A percentile compares a stretch with the other conserved stretches of the same genome.
These are phyloP conservation scores for Drosophila pegasa DNA, from an alignment of 2,888 invertebrate genomes.

Conservation along the genomic window DNA sequence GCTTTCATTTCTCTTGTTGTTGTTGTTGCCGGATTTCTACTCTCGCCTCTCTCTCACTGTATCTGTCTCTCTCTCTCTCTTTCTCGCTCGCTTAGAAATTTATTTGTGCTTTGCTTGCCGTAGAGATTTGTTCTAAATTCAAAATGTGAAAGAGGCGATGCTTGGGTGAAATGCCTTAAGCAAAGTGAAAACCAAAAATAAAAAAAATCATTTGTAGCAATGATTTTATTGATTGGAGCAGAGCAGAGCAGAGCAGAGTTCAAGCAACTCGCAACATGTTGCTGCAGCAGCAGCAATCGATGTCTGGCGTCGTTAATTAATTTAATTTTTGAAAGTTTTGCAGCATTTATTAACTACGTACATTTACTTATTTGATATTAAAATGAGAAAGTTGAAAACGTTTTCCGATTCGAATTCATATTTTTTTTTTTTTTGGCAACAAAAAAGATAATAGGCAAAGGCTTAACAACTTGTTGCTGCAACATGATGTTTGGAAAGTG, in stretches of 20 bases:
- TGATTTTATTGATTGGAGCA: conserved; percentile 34
- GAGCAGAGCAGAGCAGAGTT: conserved; percentile 40
- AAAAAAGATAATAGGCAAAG: not conserved
- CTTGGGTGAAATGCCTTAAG: conserved; percentile 65
- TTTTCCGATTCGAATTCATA: not conserved
- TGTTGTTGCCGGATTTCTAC: conserved; percentile 62
- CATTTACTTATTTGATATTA: conserved; percentile 35
- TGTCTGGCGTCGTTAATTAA: conserved; percentile 38
- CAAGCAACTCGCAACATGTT: conserved; percentile 49
- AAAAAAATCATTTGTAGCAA: conserved; percentile 45
- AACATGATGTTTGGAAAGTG: conserved; percentile 2
- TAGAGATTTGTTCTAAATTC: conserved; percentile 77
- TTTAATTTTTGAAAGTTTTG: conserved; percentile 59
- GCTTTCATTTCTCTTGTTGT: conserved; percentile 69
- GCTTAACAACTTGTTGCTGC: conserved; percentile 12
- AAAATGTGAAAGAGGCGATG: conserved; percentile 73
- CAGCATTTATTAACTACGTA: conserved; percentile 28
- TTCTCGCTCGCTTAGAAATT: conserved; percentile 67
- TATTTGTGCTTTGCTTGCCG: conserved; percentile 50
- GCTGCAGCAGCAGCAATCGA: conserved; percentile 25
- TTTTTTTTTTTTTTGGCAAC: not conserved
- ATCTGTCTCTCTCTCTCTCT: conserved; percentile 27
- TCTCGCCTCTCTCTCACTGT: conserved; percentile 46
- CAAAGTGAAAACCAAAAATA: conserved; percentile 62
- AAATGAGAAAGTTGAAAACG: conserved; percentile 38